Evolutionary conservation across 2,113 vertebrate genomes (phyloP).

Genomic region (Pomatostomus ruficeps): DNA sequence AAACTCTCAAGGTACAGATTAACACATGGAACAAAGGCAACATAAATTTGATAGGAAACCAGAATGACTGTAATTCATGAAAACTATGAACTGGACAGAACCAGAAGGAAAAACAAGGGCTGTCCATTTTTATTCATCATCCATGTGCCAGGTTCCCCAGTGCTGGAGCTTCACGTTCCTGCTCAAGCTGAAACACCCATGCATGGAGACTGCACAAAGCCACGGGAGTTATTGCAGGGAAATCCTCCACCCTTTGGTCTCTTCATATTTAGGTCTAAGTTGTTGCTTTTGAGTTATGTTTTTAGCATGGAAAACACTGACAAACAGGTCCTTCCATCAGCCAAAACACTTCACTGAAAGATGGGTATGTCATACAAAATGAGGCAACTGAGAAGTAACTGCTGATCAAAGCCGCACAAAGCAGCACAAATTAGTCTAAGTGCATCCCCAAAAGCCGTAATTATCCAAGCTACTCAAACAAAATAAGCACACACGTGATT

Average conservation of each 20-base stretch:
- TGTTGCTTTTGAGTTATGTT: background rate
- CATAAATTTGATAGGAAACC: background rate
- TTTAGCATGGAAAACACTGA: background rate
- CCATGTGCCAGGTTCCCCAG: background rate
- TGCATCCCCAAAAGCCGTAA: background rate
- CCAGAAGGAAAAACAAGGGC: background rate
- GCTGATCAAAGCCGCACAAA: constrained; percentile 29
- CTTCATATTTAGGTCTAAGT: background rate
- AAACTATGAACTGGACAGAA: background rate
- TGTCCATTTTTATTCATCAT: background rate
- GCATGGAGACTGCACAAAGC: background rate
- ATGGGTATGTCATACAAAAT: background rate
- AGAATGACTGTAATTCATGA: background rate
- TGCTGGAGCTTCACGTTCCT: background rate
- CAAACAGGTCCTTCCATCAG: background rate
- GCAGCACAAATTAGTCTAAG: background rate
- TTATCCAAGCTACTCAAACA: background rate
- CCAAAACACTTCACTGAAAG: background rate
- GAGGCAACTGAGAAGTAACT: background rate
- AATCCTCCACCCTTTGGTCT: background rate
- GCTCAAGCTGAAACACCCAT: background rate
- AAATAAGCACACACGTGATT: background rate
- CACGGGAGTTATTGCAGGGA: background rate
- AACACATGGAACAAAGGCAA: background rate
- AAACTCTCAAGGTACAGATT: background rate